Evolutionary conservation across 2,113 vertebrate species (phyloP).

Genomic region (Thomomys bottae): DNA sequence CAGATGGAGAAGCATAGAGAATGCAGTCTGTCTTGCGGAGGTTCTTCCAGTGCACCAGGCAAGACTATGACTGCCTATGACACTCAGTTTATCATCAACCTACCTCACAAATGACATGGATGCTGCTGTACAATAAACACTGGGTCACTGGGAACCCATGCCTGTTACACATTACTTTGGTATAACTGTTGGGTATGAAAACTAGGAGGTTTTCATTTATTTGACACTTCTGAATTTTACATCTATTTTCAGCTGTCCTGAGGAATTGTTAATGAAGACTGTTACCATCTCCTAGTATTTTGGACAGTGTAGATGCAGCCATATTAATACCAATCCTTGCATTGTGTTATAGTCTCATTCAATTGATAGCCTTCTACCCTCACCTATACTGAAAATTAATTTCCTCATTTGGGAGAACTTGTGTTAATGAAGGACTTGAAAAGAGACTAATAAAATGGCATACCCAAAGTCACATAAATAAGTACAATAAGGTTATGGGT

Average conservation of each 20-base stretch:
- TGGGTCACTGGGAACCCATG: neutral
- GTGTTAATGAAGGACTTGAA: constrained; percentile 24
- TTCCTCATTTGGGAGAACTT: neutral
- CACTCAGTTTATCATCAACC: neutral
- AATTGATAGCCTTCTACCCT: neutral
- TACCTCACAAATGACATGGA: neutral
- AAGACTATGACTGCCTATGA: neutral
- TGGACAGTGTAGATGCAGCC: neutral
- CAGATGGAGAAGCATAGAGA: neutral
- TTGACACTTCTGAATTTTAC: neutral
- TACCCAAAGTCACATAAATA: neutral
- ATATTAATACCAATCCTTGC: neutral
- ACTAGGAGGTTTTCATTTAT: neutral
- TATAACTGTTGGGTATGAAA: neutral
- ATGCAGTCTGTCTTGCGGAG: neutral
- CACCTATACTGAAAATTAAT: neutral
- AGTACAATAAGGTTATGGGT: constrained; percentile 7
- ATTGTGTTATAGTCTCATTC: neutral
- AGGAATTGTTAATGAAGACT: neutral
- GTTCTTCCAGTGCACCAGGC: neutral
- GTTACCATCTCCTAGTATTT: neutral
- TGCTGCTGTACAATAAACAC: neutral
- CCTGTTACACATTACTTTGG: neutral
- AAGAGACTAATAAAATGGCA: neutral
- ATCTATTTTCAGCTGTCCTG: neutral